Evolutionary conservation across 2,888 invertebrate genomes (phyloP), one percentile per base, ranked within the genome.

Genomic region (Brachycybe producta): DNA sequence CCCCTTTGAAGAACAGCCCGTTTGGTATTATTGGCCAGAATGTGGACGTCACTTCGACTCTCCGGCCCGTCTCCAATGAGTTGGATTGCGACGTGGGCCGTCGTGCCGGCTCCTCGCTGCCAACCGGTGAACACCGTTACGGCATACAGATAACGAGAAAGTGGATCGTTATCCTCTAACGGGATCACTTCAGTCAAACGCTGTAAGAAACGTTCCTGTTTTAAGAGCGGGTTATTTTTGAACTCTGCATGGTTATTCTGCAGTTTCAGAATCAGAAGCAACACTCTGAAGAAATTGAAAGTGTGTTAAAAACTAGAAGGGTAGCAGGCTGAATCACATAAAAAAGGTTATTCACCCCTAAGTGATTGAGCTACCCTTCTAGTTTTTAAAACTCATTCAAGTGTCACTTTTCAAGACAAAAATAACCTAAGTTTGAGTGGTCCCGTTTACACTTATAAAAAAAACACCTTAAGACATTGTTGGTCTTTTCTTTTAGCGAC

Each of bases 41-140:
- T 15, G 26, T 38, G 38, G 11, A 40, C 40, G 8, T 26, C 24
- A n/a, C 40, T 49, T 7, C 4, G 17, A 1, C 41, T 41, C 2
- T 27, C 8, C n/a, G n/a, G n/a, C n/a, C n/a, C n/a, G 28, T 40
- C 30, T 84, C 61, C 61, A 13, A 49, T 34, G 5, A 60, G 30
- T 47, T 54, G 52, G 11, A 60, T 54, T 2, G 57, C 57, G 4
- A 60, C 58, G 51, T 57, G 57, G 2, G 60, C 54, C 1, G 57
- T 52, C 7, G 60, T 60, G 30, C 59, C 58, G 23, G 60, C 51
- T 39, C 39, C 46, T 13, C 52, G 11, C 13, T 49, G 49, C 24
- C 49, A 46, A n/a, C 60, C 58, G 2, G 60, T 60, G 36, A 55
- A 57, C 5, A 60, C 57, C 2, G 53, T 52, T 13, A 60, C 35